These are phyloP conservation scores for Chamaetylas fuelleborni DNA, from an alignment of 2,113 vertebrate genomes.

Conservation along the genomic window DNA sequence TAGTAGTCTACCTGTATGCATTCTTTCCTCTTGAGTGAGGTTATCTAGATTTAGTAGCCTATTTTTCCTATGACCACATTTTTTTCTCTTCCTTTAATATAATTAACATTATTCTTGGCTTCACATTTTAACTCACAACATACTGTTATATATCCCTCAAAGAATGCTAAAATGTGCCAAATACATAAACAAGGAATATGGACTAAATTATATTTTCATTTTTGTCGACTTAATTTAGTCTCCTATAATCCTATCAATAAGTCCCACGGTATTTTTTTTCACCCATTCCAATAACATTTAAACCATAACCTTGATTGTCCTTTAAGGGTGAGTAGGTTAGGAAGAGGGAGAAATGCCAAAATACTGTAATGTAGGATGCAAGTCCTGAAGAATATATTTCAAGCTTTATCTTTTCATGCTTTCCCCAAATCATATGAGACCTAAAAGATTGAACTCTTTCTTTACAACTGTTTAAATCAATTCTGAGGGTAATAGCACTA, in stretches of 20 bases:
- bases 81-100: slow-evolving; percentile 21
- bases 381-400: neutral
- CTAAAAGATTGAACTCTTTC: neutral
- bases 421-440: neutral
- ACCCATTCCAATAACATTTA: slow-evolving; percentile 10
- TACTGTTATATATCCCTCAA: slow-evolving; percentile 25
- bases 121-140: slow-evolving; percentile 19
- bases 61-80: neutral
- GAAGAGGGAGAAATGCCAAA: neutral
- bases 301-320: slow-evolving; percentile 1
- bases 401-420: neutral
- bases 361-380: neutral
- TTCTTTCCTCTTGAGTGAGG: neutral
- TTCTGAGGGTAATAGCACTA: neutral
- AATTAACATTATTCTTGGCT: slow-evolving; percentile 47
- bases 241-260: slow-evolving; percentile 44
- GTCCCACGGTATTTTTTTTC: slow-evolving; percentile 16
- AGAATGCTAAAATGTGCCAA: slow-evolving; percentile 55
- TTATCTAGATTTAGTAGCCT: neutral
- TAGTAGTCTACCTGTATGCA: neutral
- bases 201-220: slow-evolving; percentile 64
- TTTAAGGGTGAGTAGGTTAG: neutral
- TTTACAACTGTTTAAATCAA: neutral
- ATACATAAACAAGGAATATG: slow-evolving; percentile 39
- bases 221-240: slow-evolving; percentile 58